Conservation (phyloP, 2,888 invertebrate species). For the Coremacera marginata region DNA sequence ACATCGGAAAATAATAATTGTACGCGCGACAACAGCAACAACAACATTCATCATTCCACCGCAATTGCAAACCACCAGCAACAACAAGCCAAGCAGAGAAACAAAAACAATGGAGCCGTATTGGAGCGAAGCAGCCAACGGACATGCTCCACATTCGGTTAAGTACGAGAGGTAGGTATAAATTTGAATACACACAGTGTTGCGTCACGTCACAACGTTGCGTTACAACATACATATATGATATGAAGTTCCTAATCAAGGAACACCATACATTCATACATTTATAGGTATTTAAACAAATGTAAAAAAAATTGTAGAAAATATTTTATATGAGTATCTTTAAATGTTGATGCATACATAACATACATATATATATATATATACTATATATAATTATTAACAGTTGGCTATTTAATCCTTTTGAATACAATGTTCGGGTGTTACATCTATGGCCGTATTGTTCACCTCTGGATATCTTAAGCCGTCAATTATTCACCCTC, state of each 20-base stretch:
- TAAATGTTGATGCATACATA: too few relatives aligned
- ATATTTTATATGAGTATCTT: neutral
- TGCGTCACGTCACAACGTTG: neutral
- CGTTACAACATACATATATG: neutral
- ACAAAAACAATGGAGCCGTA: constrained; percentile 65
- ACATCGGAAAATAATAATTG: neutral
- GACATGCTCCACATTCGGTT: constrained; percentile 69
- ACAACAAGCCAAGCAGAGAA: constrained; percentile 28
- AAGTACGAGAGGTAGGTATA: constrained; percentile 69
- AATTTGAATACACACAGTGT: constrained; percentile 3
- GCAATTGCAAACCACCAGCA: constrained; percentile 54
- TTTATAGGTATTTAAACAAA: neutral
- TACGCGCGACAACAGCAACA: neutral
- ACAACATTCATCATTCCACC: constrained; percentile 60
- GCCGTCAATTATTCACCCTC: too few relatives aligned
- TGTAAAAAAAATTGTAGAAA: neutral
- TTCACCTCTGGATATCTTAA: too few relatives aligned
- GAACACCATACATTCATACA: neutral
- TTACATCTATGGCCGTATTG: too few relatives aligned
- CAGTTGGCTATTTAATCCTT: too few relatives aligned
- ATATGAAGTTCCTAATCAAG: neutral
- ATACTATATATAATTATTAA: too few relatives aligned
- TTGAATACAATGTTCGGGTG: too few relatives aligned
- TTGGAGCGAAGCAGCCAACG: constrained; percentile 66
- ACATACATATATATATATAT: too few relatives aligned